A percentile compares a stretch with the other conserved stretches of the same genome.
phyloP scores from a whole-genome alignment of 2,113 vertebrate genomes.

The Pan paniscus region DNA sequence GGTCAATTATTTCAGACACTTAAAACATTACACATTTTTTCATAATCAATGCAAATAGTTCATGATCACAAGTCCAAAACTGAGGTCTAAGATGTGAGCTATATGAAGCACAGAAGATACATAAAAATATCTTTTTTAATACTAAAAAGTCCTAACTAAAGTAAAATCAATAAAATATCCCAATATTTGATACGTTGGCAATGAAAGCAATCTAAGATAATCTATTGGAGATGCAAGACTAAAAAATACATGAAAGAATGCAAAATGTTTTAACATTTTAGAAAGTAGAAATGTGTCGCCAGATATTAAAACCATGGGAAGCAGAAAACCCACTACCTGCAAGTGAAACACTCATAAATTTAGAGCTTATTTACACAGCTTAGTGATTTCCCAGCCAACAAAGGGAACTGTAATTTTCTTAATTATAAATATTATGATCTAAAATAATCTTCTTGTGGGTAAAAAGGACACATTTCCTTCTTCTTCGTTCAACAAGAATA shows the following conservation, averaged over 20 bases:
- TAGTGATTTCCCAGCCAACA: slow-evolving; percentile 48
- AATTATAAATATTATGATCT: slow-evolving; percentile 67
- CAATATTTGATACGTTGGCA: not conserved
- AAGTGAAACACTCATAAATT: not conserved
- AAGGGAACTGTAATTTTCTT: slow-evolving; percentile 52
- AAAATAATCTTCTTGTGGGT: slow-evolving; percentile 45
- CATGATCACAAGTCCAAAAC: not conserved
- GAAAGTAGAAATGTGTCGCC: slow-evolving; percentile 46
- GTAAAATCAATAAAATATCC: not conserved
- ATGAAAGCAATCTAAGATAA: not conserved
- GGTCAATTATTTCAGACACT: not conserved
- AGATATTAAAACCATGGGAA: slow-evolving; percentile 39
- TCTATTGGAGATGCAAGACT: not conserved
- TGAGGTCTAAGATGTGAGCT: not conserved
- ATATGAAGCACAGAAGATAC: not conserved
- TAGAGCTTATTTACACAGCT: slow-evolving; percentile 67
- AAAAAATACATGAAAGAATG: not conserved
- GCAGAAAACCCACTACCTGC: not conserved
- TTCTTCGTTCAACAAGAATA: slow-evolving; percentile 51
- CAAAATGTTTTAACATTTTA: not conserved
- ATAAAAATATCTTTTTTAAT: not conserved
- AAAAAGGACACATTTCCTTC: not conserved
- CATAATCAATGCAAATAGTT: not conserved
- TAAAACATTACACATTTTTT: not conserved
- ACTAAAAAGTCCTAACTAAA: not conserved